These are phyloP conservation scores for Pelusios castaneus DNA, from an alignment of 2,113 vertebrate species.

Conservation along the genomic window DNA sequence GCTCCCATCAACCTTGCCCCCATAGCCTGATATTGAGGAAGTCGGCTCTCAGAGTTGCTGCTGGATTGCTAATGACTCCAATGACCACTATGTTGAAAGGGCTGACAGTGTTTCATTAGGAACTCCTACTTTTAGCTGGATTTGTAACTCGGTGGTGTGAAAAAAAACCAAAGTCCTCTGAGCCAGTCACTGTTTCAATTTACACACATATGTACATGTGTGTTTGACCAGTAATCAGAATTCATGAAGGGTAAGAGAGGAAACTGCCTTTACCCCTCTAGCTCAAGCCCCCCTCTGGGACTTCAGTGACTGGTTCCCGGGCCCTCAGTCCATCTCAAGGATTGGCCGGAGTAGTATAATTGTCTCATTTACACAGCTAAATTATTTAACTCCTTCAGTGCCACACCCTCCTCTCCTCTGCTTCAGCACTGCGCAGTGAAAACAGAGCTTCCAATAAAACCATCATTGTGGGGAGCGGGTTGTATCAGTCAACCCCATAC, in stretches of 20 bases:
- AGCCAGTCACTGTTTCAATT: not conserved
- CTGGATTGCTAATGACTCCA: fast-evolving
- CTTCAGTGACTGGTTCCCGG: not conserved
- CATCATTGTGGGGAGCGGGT: too few relatives aligned
- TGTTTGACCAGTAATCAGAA: not conserved
- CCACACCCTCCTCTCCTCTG: not conserved
- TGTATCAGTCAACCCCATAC: too few relatives aligned
- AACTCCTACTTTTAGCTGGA: not conserved
- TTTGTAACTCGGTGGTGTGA: not conserved
- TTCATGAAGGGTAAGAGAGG: not conserved
- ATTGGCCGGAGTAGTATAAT: not conserved
- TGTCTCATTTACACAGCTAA: not conserved
- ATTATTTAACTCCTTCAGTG: not conserved
- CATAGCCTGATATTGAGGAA: not conserved
- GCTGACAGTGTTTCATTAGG: not conserved
- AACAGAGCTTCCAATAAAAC: not conserved
- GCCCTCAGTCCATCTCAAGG: not conserved
- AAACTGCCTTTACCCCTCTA: not conserved
- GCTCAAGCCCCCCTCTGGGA: not conserved
- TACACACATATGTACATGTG: not conserved
- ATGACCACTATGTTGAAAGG: not conserved
- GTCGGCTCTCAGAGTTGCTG: not conserved
- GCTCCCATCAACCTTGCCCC: not conserved
- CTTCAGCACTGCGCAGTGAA: not conserved
- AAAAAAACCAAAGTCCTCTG: not conserved